phyloP scores from a whole-genome alignment of 1,140 invertebrate genomes.

The Brachystomella parvula region DNA sequence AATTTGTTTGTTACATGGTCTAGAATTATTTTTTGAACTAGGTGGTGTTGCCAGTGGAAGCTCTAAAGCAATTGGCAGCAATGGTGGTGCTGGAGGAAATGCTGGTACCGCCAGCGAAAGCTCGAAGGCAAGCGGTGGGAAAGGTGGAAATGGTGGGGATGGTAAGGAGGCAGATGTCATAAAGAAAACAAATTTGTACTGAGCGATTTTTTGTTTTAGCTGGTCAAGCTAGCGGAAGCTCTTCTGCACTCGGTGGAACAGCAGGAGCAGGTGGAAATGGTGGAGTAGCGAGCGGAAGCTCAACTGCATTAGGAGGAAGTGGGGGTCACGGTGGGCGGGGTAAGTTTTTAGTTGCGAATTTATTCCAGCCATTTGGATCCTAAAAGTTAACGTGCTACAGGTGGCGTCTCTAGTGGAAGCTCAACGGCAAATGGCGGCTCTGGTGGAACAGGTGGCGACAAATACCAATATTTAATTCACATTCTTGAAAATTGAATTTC shows the following conservation, averaged over 20 bases:
- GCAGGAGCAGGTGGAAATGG: conserved; percentile 11
- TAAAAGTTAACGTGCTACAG: too few relatives aligned
- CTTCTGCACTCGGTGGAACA: background rate
- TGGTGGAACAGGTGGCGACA: conserved; percentile 23
- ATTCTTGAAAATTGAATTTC: background rate
- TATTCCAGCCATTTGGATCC: too few relatives aligned
- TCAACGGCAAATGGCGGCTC: conserved; percentile 8
- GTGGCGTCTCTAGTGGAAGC: conserved; percentile 14
- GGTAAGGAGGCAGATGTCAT: conserved; percentile 19
- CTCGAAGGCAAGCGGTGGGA: background rate
- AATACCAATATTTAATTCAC: too few relatives aligned
- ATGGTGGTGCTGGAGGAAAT: background rate
- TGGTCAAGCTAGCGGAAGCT: conserved; percentile 12
- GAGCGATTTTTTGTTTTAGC: background rate
- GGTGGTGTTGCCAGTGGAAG: conserved; percentile 5
- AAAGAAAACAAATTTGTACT: conserved; percentile 2
- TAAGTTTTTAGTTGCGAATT: too few relatives aligned
- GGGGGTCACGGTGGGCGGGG: conserved; percentile 1
- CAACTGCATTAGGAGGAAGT: conserved; percentile 43
- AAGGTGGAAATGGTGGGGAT: background rate
- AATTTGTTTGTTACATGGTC: background rate
- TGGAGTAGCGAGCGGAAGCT: conserved; percentile 37
- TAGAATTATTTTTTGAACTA: background rate
- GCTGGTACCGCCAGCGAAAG: background rate
- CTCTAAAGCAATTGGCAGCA: conserved; percentile 5